Conservation (phyloP, 1,140 invertebrate species). For the Teleogryllus occipitalis region DNA sequence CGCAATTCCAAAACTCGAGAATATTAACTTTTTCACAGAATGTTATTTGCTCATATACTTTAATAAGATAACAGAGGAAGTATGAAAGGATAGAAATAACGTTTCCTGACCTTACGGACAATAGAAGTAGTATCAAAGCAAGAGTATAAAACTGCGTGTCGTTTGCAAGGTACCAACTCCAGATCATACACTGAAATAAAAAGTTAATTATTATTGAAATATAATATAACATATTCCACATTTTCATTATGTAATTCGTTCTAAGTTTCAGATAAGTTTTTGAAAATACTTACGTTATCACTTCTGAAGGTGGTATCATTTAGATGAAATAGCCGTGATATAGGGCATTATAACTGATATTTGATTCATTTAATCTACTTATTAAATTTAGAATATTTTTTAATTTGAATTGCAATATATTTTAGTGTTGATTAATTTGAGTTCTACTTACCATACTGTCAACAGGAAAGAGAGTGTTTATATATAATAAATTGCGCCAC, state of each 20-base stretch:
- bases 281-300: too few relatives aligned
- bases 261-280: too few relatives aligned
- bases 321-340: too few relatives aligned
- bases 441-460: constrained; percentile 33
- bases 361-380: too few relatives aligned
- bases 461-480: constrained; percentile 37
- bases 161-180: constrained; percentile 38
- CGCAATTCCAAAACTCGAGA: not conserved
- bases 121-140: constrained; percentile 33
- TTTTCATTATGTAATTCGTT: not conserved
- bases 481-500: constrained; percentile 39
- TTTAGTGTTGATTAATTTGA: not conserved
- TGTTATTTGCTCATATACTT: not conserved
- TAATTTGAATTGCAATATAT: constrained; percentile 2
- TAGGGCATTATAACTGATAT: too few relatives aligned
- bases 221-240: not conserved
- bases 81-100: not conserved
- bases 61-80: not conserved
- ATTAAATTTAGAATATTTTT: not conserved
- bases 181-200: constrained; percentile 33
- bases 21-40: not conserved
- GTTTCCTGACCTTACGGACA: constrained; percentile 31
- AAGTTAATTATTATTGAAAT: not conserved
- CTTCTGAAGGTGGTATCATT: too few relatives aligned
- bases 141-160: constrained; percentile 36